These are phyloP conservation scores for Spondyliosoma cantharus DNA, from an alignment of 2,797 vertebrate genomes.

Conservation along the genomic window DNA sequence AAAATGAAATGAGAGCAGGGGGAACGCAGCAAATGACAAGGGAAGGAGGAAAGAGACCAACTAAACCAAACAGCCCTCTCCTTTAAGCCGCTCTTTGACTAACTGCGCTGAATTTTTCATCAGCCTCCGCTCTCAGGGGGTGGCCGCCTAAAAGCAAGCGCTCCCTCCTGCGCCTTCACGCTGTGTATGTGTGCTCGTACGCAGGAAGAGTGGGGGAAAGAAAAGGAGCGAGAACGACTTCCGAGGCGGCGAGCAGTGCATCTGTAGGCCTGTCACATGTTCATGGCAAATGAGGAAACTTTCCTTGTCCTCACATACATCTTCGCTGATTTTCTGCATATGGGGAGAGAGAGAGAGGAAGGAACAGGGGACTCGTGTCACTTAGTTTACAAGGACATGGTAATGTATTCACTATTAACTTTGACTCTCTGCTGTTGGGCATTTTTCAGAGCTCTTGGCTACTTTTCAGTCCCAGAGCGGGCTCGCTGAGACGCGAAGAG, in stretches of 20 bases:
- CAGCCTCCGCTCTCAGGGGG: conserved; percentile 49
- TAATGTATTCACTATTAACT: conserved; percentile 58
- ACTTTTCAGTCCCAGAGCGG: conserved; percentile 29
- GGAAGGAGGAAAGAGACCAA: not conserved
- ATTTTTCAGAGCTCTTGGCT: conserved; percentile 37
- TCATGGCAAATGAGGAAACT: conserved; percentile 10
- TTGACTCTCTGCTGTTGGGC: conserved; percentile 33
- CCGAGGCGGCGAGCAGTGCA: not conserved
- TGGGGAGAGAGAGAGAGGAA: not conserved
- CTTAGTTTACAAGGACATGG: conserved; percentile 39
- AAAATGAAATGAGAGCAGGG: conserved; percentile 3
- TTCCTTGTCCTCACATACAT: not conserved
- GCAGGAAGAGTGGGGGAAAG: not conserved
- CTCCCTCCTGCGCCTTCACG: conserved; percentile 17
- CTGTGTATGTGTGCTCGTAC: conserved; percentile 1
- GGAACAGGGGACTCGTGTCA: not conserved
- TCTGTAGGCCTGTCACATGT: conserved; percentile 13
- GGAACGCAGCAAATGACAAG: conserved; percentile 10
- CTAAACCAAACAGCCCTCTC: conserved; percentile 31
- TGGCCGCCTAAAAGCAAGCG: conserved; percentile 50
- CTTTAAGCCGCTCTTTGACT: conserved; percentile 48
- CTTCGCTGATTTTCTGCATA: not conserved
- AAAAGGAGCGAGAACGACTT: not conserved
- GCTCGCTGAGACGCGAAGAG: conserved; percentile 20
- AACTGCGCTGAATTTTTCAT: conserved; percentile 70